These are phyloP conservation scores for Misgurnus mizolepis DNA, from an alignment of 2,113 vertebrate species.

Conservation along the genomic window DNA sequence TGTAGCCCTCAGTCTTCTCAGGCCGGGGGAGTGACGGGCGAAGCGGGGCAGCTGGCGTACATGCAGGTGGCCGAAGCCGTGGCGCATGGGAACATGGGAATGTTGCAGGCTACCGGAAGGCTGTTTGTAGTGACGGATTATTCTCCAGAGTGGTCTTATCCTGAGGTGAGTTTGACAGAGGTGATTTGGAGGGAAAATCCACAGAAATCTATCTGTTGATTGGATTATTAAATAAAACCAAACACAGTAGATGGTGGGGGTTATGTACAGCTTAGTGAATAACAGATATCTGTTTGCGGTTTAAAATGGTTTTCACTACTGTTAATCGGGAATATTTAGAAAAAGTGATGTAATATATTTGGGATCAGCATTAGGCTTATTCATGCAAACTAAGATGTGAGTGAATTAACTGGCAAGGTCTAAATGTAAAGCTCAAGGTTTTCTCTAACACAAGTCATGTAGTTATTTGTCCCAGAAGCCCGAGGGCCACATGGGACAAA, in stretches of 20 bases:
- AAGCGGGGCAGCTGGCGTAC: conserved; percentile 80
- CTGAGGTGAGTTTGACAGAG: conserved; percentile 83
- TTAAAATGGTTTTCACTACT: too few relatives aligned
- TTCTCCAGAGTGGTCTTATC: conserved; percentile 98
- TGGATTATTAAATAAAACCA: too few relatives aligned
- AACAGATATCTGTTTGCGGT: too few relatives aligned
- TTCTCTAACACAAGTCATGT: conserved; percentile 9
- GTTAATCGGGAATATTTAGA: too few relatives aligned
- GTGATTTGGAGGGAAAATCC: not conserved
- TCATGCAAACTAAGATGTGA: not conserved
- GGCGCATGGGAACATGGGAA: conserved; percentile 86
- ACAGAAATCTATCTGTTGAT: not conserved
- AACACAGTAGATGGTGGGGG: too few relatives aligned
- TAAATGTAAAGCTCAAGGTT: conserved; percentile 15
- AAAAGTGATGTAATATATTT: not conserved
- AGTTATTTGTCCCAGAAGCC: conserved; percentile 16
- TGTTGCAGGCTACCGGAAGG: conserved; percentile 92
- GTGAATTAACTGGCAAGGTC: not conserved
- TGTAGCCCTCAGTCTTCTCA: conserved; percentile 82
- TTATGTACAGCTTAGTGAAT: too few relatives aligned
- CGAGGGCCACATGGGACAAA: conserved; percentile 16
- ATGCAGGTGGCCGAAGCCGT: conserved; percentile 85
- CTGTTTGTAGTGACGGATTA: conserved; percentile 98
- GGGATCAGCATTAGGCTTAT: not conserved
- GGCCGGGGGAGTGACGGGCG: conserved; percentile 66